Evolutionary conservation across 1,140 invertebrate species (phyloP), one percentile per base, ranked within the genome.

Genomic region (Pogonomyrmex barbatus): DNA sequence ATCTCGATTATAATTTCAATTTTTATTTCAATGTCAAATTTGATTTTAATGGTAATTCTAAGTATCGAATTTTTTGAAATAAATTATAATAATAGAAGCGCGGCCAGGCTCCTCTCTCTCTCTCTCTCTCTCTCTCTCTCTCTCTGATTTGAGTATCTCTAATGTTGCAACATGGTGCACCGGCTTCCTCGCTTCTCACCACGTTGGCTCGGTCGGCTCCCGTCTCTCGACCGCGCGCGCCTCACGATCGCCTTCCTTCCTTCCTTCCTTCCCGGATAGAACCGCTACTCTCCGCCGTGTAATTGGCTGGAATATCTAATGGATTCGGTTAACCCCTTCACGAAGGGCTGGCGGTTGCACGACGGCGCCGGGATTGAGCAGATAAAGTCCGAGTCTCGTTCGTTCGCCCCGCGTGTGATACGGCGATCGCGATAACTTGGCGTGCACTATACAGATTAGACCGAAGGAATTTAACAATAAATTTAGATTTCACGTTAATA

Each of bases 241-340:
- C 39, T 75, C 56, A 63, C 50, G 52, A 56, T 17, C 58, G 14
- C n/a, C n/a, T 52, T 77, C 62, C 76, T 58, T 81, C 65, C 65
- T 68, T 63, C 45, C 62, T 45, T 47, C 39, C 45, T 86, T 83
- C 45, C 85, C 85, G 63, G 82, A 76, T 85, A 76, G 75, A 86
- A 68, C 52, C 76, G 63, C 84, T 54, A 14, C 54, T 83, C 54
- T 62, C 58, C 71, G 71, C 83, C 54, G 83, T 68, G 63, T 88
- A 88, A 89, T 88, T 88, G 75, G 54, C 56, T 52, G 47, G 82
- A 86, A 86, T 81, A 86, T 88, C 70, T 47, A 56, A 52, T 36
- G 75, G 62, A 76, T 86, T 89, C 70, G 88, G 88, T 89, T 89
- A 81, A 89, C 73, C 84, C 70, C 54, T 58, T 73, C 62, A 68